Evolutionary conservation across 2,888 invertebrate genomes (phyloP), one percentile per base, ranked within the genome.

Genomic region (Chrysopilus asiliformis): DNA sequence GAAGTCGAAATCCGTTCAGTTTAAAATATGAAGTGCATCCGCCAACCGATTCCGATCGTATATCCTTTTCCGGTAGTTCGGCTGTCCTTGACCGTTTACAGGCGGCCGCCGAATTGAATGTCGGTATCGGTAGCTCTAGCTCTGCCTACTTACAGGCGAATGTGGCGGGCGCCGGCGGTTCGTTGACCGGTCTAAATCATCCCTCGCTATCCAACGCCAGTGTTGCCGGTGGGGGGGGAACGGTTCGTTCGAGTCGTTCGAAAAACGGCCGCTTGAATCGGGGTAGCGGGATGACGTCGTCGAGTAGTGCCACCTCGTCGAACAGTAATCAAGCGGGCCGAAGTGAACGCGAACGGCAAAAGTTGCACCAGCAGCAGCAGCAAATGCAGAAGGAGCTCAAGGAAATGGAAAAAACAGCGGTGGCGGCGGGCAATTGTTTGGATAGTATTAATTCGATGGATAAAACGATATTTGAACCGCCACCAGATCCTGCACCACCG

Each of bases 401-500:
- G 17, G 36, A 39, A 5, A 10, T 36, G 18, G 31, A 40, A 18
- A 41, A 40, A 33, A 43, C 34, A 26, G 29, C 19, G 10, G 38
- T 24, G 17, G 39, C 33, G 29, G 24, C 22, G 15, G 44, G 36
- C 7, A 36, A 20, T 17, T 44, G 36, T 14, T 42, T 40, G 7
- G 44, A 44, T 29, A 25, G 60, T 53, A 72, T 71, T 47, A 72
- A 72, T 38, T 72, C 72, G 27, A 72, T 72, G 41, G 40, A 34
- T 38, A 43, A 34, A 43, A 48, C 34, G 34, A 57, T 53, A 32
- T 50, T 49, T 46, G 82, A 83, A 43, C 82, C 83, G 3, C 84
- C 85, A 9, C 84, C 84, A 3, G 84, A 85, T 54, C 85, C 85
- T 2, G 84, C 84, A 33, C 85, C 85, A 5, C 85, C 84, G 3